Percentiles rank a stretch among this genome's conserved stretches.
Evolutionary conservation across 2,113 vertebrate species (phyloP).

Genomic region (Arvicanthis niloticus): DNA sequence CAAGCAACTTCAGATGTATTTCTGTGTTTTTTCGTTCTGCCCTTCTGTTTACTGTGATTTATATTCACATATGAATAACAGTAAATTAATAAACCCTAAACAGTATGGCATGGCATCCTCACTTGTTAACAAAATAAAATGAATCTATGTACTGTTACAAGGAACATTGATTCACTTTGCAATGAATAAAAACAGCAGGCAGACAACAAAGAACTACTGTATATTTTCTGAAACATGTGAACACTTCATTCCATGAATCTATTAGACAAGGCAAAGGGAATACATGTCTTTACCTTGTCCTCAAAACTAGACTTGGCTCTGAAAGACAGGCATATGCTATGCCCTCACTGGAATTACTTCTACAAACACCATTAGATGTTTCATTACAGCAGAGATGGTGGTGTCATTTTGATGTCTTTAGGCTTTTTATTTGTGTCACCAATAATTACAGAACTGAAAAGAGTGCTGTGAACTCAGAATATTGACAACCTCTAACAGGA

Average conservation of each 20-base stretch:
- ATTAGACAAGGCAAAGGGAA: background rate
- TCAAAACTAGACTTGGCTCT: background rate
- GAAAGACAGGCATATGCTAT: background rate
- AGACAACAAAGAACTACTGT: background rate
- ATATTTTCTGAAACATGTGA: conserved; percentile 12
- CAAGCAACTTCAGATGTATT: background rate
- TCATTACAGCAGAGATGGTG: background rate
- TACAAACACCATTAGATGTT: background rate
- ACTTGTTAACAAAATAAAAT: conserved; percentile 31
- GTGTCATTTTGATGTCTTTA: background rate
- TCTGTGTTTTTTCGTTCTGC: background rate
- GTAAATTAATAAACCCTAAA: background rate
- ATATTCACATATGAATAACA: background rate
- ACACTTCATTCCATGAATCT: background rate
- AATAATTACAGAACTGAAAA: background rate
- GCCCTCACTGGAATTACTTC: background rate
- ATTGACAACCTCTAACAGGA: background rate
- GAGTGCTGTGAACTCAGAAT: background rate
- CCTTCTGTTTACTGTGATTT: conserved; percentile 21
- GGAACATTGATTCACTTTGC: background rate
- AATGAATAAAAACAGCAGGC: conserved; percentile 11
- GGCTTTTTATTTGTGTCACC: background rate
- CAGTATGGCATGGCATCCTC: background rate
- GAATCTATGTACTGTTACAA: background rate
- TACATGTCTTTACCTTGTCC: background rate